Evolutionary conservation across 1,140 invertebrate species (phyloP), one percentile per base, ranked within the genome.

Genomic region (Trichonephila clavata): DNA sequence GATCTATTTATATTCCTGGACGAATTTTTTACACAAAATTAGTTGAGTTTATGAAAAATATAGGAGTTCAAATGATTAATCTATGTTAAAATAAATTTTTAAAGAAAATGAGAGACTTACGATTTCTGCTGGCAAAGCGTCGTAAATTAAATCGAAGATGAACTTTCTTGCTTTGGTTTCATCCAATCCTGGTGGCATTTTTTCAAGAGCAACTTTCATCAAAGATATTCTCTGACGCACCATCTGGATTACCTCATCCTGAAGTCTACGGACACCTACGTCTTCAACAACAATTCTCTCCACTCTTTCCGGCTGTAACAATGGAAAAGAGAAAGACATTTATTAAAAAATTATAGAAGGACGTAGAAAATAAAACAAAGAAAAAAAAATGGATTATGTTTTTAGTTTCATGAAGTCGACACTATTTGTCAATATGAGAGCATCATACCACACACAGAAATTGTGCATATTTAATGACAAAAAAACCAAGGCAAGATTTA

Each of bases 271-370:
- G 7, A 86, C 84, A n/a, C 21, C n/a, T 50, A 86, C 60, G 27
- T 86, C 84, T 59, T 86, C 84, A 24, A 61, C 18, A n/a, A 61
- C 59, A n/a, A 59, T 20, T 18, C 59, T 86, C 27, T 60, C 84
- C 0, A 86, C n/a, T 86, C 84, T 21, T 21, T 86, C 84, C 24
- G 84, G 84, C 84, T 86, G 7, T 10, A 60, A 59, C 1, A 59
- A 61, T 21, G 10, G 59, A 86, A 27, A 27, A 13, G 10, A 60
- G 43, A 39, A 3, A 39, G 32, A 39, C 2, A 39, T 61, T 4
- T 61, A 20, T 20, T 63, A 63, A 63, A 20, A 63, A 63, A 3
- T 63, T 63, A 7, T 21, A 21, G 18, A 18, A 63, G 6, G 5
- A 4, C 16, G 4, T 61, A 16, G 60, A 20, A 18, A 63, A 63